Base-by-base conservation (phyloP, 2,888 invertebrate genomes). In the Agrochola litura region DNA sequence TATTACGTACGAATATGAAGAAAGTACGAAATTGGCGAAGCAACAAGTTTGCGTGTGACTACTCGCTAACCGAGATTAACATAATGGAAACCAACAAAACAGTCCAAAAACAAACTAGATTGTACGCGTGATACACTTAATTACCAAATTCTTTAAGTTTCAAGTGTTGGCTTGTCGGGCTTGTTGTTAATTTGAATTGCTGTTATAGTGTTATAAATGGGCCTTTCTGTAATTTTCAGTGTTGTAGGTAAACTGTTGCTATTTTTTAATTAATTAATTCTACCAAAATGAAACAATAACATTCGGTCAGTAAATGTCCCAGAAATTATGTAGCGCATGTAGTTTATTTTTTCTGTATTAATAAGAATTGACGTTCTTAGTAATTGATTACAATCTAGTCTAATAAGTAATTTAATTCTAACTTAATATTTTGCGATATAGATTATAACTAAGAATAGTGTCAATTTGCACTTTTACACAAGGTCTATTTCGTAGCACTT, bases 11-110 rank as follows among this genome's bases (percentile, higher is more conserved):
- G 68, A 69, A 78, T 88, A 86, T 84, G 86, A 81, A 88, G 86
- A 81, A 88, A 82, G 81, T 68, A 76, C 69, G 78, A 88, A 89
- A 87, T 84, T 87, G 74, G 85, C 84, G 82, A 88, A 92, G 94
- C 96, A 96, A 96, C 96, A 96, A 94, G 96, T 96, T 96, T 68
- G 96, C 96, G 95, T 96, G 96, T 81, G 49, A 70, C 71, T 41
- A 81, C 73, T 49, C 54, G 76, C 78, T 85, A 82, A 73, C 86
- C 79, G 86, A 92, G 92, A 95, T 95, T 94, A 95, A 89, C 94
- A 93, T 95, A 94, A 93, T 92, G 87, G 89, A 84, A 90, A 91
- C 90, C 92, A 91, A 92, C 91, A 86, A 92, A 95, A 94, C 93
- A 90, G 84, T 91, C 85, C 75, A 76, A 89, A 89, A 90, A 86